Percentiles rank a stretch among this genome's conserved stretches.
These are phyloP conservation scores for Philhelius pedissequus DNA, from an alignment of 2,888 invertebrate genomes.

Conservation along the genomic window DNA sequence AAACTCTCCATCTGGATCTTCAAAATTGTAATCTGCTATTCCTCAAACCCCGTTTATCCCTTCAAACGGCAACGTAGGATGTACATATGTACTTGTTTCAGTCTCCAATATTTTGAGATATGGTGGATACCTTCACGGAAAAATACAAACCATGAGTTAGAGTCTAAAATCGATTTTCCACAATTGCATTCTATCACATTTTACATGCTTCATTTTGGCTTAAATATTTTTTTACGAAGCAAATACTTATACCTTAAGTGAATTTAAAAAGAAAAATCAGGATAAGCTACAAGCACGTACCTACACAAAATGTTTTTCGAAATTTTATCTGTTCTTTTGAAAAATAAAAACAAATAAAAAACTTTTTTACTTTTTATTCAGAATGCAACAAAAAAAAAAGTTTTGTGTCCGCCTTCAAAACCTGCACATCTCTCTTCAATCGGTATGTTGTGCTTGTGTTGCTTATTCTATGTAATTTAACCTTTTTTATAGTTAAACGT, in stretches of 20 bases:
- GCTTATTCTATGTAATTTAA: slow-evolving; percentile 22
- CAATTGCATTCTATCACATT: too few relatives aligned
- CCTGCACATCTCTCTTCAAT: not conserved
- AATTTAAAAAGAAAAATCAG: slow-evolving; percentile 10
- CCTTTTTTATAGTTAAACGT: slow-evolving; percentile 45
- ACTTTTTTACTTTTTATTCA: slow-evolving; percentile 1
- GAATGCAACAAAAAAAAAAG: not conserved
- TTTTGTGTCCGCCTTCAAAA: slow-evolving; percentile 13
- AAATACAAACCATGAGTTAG: too few relatives aligned
- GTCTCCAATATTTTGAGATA: too few relatives aligned
- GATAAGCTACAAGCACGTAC: slow-evolving; percentile 21
- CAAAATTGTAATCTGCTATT: too few relatives aligned
- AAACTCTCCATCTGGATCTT: too few relatives aligned
- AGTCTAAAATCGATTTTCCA: too few relatives aligned
- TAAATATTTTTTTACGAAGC: not conserved
- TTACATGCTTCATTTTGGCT: too few relatives aligned
- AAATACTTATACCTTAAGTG: not conserved
- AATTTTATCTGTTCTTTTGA: slow-evolving; percentile 9
- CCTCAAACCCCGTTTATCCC: too few relatives aligned
- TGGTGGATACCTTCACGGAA: too few relatives aligned
- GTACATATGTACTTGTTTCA: too few relatives aligned
- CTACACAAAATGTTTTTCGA: slow-evolving; percentile 23
- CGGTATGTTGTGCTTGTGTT: not conserved
- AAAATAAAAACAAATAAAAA: not conserved
- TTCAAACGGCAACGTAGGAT: too few relatives aligned